A percentile compares a stretch with the other conserved stretches of the same genome.
phyloP scores from a whole-genome alignment of 2,797 vertebrate species.

The Dermochelys coriacea region DNA sequence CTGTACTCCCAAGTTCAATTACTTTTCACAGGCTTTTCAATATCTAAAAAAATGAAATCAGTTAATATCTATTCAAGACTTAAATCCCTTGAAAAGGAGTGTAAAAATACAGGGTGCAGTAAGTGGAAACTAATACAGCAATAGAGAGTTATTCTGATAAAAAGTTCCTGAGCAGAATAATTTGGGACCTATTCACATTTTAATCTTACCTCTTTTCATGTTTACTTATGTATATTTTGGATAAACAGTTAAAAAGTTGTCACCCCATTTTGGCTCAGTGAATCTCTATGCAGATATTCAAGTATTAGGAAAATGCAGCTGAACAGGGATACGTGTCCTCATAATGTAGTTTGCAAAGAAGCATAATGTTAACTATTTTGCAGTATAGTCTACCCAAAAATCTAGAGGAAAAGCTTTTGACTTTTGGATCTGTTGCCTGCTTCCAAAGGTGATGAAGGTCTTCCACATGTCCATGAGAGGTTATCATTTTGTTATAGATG shows the following conservation, averaged over 20 bases:
- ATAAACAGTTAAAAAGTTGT: slow-evolving; percentile 53
- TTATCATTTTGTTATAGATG: slow-evolving; percentile 95
- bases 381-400: slow-evolving; percentile 88
- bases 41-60: slow-evolving; percentile 30
- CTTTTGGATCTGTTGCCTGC: slow-evolving; percentile 83
- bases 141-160: slow-evolving; percentile 43
- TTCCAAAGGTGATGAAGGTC: slow-evolving; percentile 89
- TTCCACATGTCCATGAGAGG: slow-evolving; percentile 89
- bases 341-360: slow-evolving; percentile 87
- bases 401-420: slow-evolving; percentile 80
- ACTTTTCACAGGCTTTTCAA: slow-evolving; percentile 24
- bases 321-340: slow-evolving; percentile 88
- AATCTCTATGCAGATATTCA: slow-evolving; percentile 73
- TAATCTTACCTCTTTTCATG: slow-evolving; percentile 39
- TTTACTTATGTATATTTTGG: slow-evolving; percentile 15
- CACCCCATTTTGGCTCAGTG: slow-evolving; percentile 78
- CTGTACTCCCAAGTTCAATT: not conserved
- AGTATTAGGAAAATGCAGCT: slow-evolving; percentile 89
- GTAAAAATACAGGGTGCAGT: slow-evolving; percentile 20
- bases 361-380: slow-evolving; percentile 84
- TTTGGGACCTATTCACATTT: slow-evolving; percentile 50
- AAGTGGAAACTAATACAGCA: slow-evolving; percentile 36
- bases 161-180: slow-evolving; percentile 15
- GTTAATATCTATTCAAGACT: slow-evolving; percentile 38
- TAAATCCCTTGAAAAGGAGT: slow-evolving; percentile 36